phyloP scores from a whole-genome alignment of 1,140 invertebrate species.

The Bombus pyrosoma region DNA sequence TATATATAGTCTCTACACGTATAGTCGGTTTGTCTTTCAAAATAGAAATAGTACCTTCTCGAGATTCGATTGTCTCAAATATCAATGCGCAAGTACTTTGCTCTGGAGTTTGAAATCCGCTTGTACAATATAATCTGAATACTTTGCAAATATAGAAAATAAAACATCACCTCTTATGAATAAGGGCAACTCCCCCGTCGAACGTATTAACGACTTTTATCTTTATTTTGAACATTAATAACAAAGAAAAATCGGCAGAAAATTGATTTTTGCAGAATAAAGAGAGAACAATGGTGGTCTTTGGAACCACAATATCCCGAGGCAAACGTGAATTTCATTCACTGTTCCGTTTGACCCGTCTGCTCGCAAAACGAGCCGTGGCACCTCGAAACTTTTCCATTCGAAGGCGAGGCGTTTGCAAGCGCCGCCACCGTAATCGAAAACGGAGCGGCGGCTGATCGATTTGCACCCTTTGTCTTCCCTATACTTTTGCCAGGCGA shows the following conservation, averaged over 20 bases:
- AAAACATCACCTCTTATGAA: no score
- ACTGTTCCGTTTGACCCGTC: not conserved
- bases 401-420: not conserved
- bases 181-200: no score
- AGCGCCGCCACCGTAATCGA: slow-evolving; percentile 11
- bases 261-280: not conserved
- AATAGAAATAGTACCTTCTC: no score
- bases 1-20: no score
- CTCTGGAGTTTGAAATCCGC: no score
- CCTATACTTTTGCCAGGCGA: not conserved
- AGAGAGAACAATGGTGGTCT: not conserved
- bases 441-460: slow-evolving; percentile 9
- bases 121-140: no score
- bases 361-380: not conserved
- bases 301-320: not conserved
- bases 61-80: no score
- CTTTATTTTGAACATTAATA: not conserved
- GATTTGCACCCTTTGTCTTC: slow-evolving; percentile 37
- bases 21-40: no score
- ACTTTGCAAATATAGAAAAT: no score
- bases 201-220: no score
- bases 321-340: not conserved
- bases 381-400: slow-evolving; percentile 14
- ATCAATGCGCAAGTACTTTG: no score
- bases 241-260: not conserved